Percentiles rank a stretch among this genome's conserved stretches.
Conservation (phyloP, 2,113 vertebrate species). For the Phaethornis superciliosus region DNA sequence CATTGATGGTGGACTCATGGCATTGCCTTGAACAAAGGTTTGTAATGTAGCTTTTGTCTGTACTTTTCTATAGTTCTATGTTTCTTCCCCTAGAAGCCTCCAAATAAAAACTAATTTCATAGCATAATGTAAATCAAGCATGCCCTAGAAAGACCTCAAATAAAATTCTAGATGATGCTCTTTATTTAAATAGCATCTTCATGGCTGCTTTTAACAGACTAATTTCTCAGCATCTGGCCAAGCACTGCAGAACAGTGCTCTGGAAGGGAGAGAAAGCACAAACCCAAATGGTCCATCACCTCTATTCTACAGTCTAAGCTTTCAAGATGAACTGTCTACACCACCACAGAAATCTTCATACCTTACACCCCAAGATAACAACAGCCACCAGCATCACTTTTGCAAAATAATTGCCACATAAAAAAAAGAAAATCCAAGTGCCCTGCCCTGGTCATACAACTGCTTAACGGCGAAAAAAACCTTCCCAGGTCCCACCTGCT, state of each 20-base stretch:
- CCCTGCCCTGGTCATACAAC: neutral
- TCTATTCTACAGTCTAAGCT: neutral
- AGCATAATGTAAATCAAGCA: neutral
- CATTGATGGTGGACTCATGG: neutral
- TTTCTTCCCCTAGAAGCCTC: neutral
- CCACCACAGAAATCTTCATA: neutral
- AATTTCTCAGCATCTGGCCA: neutral
- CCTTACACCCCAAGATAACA: too few relatives aligned
- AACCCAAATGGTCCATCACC: too few relatives aligned
- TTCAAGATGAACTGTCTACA: neutral
- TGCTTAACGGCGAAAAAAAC: neutral
- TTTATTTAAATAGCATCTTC: neutral
- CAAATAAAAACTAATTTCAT: neutral
- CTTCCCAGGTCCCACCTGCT: fast-evolving
- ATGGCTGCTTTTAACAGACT: neutral
- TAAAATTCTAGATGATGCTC: neutral
- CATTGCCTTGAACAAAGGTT: neutral
- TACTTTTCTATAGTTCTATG: neutral
- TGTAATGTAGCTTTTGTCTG: neutral
- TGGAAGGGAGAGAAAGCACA: neutral
- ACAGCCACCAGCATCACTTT: too few relatives aligned
- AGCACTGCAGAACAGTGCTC: neutral
- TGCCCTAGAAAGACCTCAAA: neutral
- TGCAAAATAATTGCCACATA: neutral
- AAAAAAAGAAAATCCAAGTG: fast-evolving